Conservation (phyloP, 2,888 invertebrate genomes). For the Clusia tigrina region DNA sequence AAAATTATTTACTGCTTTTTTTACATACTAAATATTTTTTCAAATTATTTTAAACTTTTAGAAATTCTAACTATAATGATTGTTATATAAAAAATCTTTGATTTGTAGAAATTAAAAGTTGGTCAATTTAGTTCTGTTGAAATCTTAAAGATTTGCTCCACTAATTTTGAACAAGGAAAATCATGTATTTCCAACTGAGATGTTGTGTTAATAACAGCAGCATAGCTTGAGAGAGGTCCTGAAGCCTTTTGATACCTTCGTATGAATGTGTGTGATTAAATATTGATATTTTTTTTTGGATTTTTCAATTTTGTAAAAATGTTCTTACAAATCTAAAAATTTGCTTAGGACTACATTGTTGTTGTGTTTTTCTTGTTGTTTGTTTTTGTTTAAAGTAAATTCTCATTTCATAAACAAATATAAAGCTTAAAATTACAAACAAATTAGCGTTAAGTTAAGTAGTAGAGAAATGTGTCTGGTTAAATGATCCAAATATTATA, state of each 20-base stretch:
- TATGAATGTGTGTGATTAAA: neutral
- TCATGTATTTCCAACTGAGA: too few relatives aligned
- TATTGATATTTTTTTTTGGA: neutral
- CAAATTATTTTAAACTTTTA: too few relatives aligned
- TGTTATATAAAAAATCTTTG: too few relatives aligned
- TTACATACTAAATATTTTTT: too few relatives aligned
- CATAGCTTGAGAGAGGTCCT: slow-evolving; percentile 32
- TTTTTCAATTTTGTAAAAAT: neutral
- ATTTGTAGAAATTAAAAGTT: too few relatives aligned
- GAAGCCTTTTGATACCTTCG: slow-evolving; percentile 3
- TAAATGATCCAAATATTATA: slow-evolving; percentile 21
- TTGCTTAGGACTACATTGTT: slow-evolving; percentile 7
- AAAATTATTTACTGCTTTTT: too few relatives aligned
- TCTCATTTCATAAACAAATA: neutral
- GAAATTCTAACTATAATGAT: too few relatives aligned
- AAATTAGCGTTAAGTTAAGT: slow-evolving; percentile 20
- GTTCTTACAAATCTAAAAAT: neutral
- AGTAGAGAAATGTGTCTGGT: slow-evolving; percentile 27
- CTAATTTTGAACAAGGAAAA: too few relatives aligned
- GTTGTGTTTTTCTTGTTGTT: too few relatives aligned
- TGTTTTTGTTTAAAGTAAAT: slow-evolving; percentile 22
- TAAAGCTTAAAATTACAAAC: slow-evolving; percentile 23
- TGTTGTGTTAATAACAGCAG: too few relatives aligned
- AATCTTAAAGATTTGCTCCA: too few relatives aligned
- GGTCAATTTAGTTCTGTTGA: too few relatives aligned